Base-by-base conservation (phyloP, 1,140 invertebrate species). In the Drosophila auraria region DNA sequence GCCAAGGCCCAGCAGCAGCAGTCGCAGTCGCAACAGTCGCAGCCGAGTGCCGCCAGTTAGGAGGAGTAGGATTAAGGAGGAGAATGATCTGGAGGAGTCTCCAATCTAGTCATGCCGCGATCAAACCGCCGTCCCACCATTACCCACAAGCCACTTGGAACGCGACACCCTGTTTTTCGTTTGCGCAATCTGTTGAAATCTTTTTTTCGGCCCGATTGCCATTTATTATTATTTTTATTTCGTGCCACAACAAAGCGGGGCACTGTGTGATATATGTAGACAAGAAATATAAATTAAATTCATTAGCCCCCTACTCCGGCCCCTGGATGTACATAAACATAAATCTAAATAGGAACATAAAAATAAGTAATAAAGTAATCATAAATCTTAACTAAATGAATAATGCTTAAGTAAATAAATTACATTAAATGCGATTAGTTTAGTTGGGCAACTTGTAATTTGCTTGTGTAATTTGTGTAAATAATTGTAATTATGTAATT, bases 211-310 rank as follows among this genome's bases (percentile, higher is more conserved):
- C 9, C n/a, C 33, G 60, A 40, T 72, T 70, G 57, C 61, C 60
- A 23, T 77, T 74, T 66, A 76, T 65, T 75, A 44, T 76, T 76
- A 58, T 72, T 72, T 80, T 80, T 60, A 58, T 78, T 78, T 71
- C n/a, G 76, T 53, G 69, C 69, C 80, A 47, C 59, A 72, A 53
- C 73, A 61, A 72, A 15, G 53, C 45, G 12, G 23, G 59, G 56
- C 84, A 78, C 72, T 75, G 86, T 87, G 83, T 87, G 83, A 89
- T 89, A 87, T 87, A 82, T 87, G 83, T 87, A 82, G 82, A 79
- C 66, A 75, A 82, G 58, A 78, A 82, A 81, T 63, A 76, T 75
- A 89, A 89, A 76, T 75, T 79, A 83, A 87, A 89, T 77, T 77
- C 70, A 73, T 73, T 73, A 73, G 44, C n/a, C 53, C 30, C 51